Base-by-base conservation (phyloP, 2,888 invertebrate genomes). In the Amiota minor region DNA sequence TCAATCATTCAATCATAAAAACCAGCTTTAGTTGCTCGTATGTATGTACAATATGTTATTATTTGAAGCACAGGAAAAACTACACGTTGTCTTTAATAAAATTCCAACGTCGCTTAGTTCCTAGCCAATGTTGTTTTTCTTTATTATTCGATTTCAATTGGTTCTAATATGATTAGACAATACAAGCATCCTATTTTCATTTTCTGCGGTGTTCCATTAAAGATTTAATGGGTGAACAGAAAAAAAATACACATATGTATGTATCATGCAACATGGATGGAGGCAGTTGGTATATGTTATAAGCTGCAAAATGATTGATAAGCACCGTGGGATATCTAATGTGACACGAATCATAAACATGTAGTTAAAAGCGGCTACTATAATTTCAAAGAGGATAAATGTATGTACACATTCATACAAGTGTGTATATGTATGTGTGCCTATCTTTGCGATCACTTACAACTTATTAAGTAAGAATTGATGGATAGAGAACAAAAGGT, bases 271-370 rank as follows among this genome's bases (percentile, higher is more conserved):
- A 6, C 16, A 59, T 20, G 18, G 20, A 9, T 18, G 59, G 23
- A 59, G 59, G 23, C 20, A 20, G 16, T 12, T 59, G 11, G 35
- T 35, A 35, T 59, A 59, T 59, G 35, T 35, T 35, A 35, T 35
- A 8, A 6, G 35, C 35, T 35, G 35, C 35, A 35, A 35, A 35
- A 35, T 59, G 23, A 59, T 20, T 59, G 23, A 20, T 59, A 23
- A 59, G 59, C 59, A 23, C 59, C 12, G 59, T 59, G 59, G 59
- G 59, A 59, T 20, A 59, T 59, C 59, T 20, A 59, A 20, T 59
- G 59, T 59, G 59, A 59, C 23, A 59, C 23, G 59, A 59, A 59
- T 59, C 59, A 59, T 18, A 59, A 18, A 59, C 18, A 55, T 55
- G 55, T 20, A 20, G 9, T n/a, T 10, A 16, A 9, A 56, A 18